These are phyloP conservation scores for Poecilia wingei DNA, from an alignment of 2,797 vertebrate species.

Conservation along the genomic window DNA sequence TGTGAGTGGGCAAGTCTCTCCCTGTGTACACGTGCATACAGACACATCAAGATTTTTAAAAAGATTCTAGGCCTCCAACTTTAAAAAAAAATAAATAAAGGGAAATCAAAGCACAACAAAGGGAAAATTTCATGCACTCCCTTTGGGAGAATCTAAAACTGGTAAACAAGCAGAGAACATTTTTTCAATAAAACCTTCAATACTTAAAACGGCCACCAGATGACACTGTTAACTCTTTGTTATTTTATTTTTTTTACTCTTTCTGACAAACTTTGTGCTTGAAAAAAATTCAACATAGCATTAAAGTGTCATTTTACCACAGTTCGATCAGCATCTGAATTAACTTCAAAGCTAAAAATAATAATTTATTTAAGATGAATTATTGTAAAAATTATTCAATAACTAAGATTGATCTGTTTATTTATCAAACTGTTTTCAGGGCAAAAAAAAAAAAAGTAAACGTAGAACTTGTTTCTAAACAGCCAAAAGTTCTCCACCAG, in stretches of 20 bases:
- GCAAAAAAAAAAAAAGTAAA: constrained; percentile 15
- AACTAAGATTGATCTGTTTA: constrained; percentile 1
- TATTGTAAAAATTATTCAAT: not conserved
- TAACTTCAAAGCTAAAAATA: not conserved
- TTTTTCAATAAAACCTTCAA: not conserved
- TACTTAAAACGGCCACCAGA: constrained; percentile 60
- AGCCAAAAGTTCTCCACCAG: constrained; percentile 31
- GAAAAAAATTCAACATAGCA: constrained; percentile 7
- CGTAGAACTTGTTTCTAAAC: constrained; percentile 8
- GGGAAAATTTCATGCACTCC: constrained; percentile 8
- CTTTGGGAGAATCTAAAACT: constrained; percentile 10
- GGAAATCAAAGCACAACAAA: constrained; percentile 1
- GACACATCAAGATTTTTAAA: constrained; percentile 7
- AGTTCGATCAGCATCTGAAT: not conserved
- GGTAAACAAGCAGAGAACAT: constrained; percentile 9
- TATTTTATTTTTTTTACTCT: constrained; percentile 22
- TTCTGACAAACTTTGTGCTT: constrained; percentile 37
- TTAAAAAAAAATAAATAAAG: constrained; percentile 5
- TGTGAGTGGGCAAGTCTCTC: constrained; percentile 7
- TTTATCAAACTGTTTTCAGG: not conserved
- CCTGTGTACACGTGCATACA: constrained; percentile 9
- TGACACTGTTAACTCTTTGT: constrained; percentile 68
- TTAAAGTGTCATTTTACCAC: constrained; percentile 8
- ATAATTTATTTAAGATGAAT: not conserved
- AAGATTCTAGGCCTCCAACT: constrained; percentile 16